phyloP scores from a whole-genome alignment of 2,797 vertebrate species.

The Philypnodon macrostomus region DNA sequence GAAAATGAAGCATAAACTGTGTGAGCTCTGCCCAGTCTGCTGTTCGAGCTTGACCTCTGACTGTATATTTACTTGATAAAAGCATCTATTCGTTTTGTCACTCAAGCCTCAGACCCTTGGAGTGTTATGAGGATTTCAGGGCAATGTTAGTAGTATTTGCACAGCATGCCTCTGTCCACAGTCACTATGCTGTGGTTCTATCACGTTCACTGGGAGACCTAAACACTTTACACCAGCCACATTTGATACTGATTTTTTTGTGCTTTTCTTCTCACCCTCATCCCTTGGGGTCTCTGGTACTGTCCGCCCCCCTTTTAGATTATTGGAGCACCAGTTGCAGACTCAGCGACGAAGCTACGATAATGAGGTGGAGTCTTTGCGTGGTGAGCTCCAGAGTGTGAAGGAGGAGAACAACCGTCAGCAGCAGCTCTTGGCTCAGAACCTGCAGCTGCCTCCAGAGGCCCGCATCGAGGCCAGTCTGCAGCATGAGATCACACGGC shows the following conservation, averaged over 20 bases:
- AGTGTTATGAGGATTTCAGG: slow-evolving; percentile 3
- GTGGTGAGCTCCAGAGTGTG: slow-evolving; percentile 90
- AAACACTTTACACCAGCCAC: not conserved
- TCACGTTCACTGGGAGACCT: not conserved
- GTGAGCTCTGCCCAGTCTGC: not conserved
- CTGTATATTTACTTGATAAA: not conserved
- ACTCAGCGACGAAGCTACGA: slow-evolving; percentile 89
- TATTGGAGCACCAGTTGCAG: slow-evolving; percentile 94
- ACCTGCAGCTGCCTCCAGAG: slow-evolving; percentile 94
- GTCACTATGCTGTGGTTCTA: slow-evolving; percentile 2
- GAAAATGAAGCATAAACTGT: slow-evolving; percentile 6
- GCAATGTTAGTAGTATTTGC: slow-evolving; percentile 16
- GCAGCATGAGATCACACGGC: slow-evolving; percentile 95
- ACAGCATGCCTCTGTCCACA: slow-evolving; percentile 49
- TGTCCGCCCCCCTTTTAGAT: slow-evolving; percentile 62
- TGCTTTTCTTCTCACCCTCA: not conserved
- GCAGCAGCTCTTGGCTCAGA: slow-evolving; percentile 95
- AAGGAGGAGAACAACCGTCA: slow-evolving; percentile 97
- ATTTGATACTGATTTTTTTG: slow-evolving; percentile 8
- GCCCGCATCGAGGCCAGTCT: slow-evolving; percentile 96
- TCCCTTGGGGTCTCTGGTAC: not conserved
- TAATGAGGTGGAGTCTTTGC: slow-evolving; percentile 84
- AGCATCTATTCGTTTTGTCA: not conserved
- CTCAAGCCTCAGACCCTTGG: not conserved
- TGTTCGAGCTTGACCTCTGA: slow-evolving; percentile 15